Conservation (phyloP, 1,140 invertebrate genomes). For the Euglossa dilemma region DNA sequence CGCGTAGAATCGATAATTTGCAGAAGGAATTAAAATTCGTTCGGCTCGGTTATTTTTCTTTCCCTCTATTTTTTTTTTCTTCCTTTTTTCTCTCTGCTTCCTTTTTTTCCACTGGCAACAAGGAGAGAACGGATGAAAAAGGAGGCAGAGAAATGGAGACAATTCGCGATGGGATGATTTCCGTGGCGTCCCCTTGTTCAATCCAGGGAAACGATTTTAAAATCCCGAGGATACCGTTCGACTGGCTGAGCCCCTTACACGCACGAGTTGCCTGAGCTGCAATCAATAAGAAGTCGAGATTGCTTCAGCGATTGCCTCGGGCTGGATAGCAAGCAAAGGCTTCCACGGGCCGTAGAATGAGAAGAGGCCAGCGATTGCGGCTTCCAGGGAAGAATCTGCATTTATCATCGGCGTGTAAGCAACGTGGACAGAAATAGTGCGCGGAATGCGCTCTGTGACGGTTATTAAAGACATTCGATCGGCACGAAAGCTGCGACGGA, state of each 20-base stretch:
- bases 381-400: constrained; percentile 51
- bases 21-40: not conserved
- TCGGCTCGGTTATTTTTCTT: not conserved
- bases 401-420: constrained; percentile 62
- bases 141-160: not conserved
- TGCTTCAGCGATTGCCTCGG: constrained; percentile 65
- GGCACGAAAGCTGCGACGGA: not conserved
- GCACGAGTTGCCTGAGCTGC: constrained; percentile 67
- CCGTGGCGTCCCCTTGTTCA: constrained; percentile 57
- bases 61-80: too few relatives aligned
- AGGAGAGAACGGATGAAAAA: not conserved
- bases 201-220: constrained; percentile 62
- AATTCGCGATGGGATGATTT: constrained; percentile 60
- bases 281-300: constrained; percentile 71
- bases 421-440: constrained; percentile 3
- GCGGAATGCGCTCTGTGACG: not conserved
- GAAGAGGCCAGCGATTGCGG: constrained; percentile 21
- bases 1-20: not conserved
- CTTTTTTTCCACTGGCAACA: too few relatives aligned
- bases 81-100: too few relatives aligned
- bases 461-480: not conserved
- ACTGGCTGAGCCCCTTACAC: constrained; percentile 63
- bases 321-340: constrained; percentile 38
- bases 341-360: constrained; percentile 28
- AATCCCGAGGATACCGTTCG: constrained; percentile 56